Evolutionary conservation across 2,888 invertebrate species (phyloP).

Genomic region (Himalopsyche anomala): DNA sequence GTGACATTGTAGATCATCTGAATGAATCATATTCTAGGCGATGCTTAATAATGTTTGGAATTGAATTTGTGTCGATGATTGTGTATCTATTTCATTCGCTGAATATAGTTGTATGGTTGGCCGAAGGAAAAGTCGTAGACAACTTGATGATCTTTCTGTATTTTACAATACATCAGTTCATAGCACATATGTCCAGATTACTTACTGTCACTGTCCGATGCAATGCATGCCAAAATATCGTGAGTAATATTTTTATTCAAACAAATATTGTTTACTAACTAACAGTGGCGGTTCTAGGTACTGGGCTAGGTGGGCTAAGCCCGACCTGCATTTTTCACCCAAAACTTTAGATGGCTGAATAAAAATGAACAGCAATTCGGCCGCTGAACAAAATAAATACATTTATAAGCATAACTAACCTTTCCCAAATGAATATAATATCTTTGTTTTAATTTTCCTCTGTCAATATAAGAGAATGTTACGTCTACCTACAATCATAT

Average conservation of each 20-base stretch:
- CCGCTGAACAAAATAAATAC: too few relatives aligned
- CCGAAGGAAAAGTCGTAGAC: neutral
- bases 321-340: too few relatives aligned
- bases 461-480: too few relatives aligned
- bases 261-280: too few relatives aligned
- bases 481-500: too few relatives aligned
- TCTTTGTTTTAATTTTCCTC: too few relatives aligned
- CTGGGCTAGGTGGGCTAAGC: too few relatives aligned
- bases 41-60: neutral
- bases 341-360: too few relatives aligned
- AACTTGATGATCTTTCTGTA: neutral
- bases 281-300: too few relatives aligned
- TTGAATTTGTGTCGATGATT: neutral
- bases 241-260: neutral
- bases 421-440: too few relatives aligned
- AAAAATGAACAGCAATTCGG: too few relatives aligned
- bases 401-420: too few relatives aligned
- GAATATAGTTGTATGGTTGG: slow-evolving; percentile 16
- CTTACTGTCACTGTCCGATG: neutral
- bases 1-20: neutral
- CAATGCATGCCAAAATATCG: neutral
- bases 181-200: neutral
- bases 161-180: neutral
- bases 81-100: slow-evolving; percentile 11
- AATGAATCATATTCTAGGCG: neutral